Percentiles rank a stretch among this genome's conserved stretches.
Evolutionary conservation across 2,113 vertebrate genomes (phyloP).

Genomic region (Macquaria ambigua): DNA sequence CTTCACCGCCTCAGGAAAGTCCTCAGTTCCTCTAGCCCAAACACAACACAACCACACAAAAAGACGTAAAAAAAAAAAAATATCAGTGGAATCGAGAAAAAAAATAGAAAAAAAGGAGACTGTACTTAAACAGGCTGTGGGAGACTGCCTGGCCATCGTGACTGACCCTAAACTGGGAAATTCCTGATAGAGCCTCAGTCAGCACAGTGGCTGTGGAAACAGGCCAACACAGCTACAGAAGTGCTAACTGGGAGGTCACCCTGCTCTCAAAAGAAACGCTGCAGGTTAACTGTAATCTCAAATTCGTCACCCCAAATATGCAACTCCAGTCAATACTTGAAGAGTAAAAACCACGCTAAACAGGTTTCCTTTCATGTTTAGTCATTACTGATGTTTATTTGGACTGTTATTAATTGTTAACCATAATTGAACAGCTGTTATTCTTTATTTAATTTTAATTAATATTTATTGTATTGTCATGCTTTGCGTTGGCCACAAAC

Average conservation of each 20-base stretch:
- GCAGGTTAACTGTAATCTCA: not conserved
- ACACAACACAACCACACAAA: constrained; percentile 5
- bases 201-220: constrained; percentile 23
- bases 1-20: constrained; percentile 2
- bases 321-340: not conserved
- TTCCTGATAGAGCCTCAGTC: constrained; percentile 12
- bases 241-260: not conserved
- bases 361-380: not conserved
- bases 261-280: constrained; percentile 5
- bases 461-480: constrained; percentile 5
- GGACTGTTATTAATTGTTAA: not conserved
- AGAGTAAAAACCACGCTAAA: not conserved
- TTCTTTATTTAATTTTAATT: not conserved
- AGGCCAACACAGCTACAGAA: constrained; percentile 16
- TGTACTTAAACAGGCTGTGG: not conserved
- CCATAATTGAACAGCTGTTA: constrained; percentile 21
- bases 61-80: not conserved
- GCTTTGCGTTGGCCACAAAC: constrained; percentile 2
- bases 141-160: not conserved
- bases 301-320: not conserved
- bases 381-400: constrained; percentile 3
- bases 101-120: not conserved
- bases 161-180: constrained; percentile 31
- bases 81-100: not conserved
- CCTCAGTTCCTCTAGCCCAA: not conserved